Conservation (phyloP, 2,888 invertebrate genomes). For the Sarcophaga carnaria region DNA sequence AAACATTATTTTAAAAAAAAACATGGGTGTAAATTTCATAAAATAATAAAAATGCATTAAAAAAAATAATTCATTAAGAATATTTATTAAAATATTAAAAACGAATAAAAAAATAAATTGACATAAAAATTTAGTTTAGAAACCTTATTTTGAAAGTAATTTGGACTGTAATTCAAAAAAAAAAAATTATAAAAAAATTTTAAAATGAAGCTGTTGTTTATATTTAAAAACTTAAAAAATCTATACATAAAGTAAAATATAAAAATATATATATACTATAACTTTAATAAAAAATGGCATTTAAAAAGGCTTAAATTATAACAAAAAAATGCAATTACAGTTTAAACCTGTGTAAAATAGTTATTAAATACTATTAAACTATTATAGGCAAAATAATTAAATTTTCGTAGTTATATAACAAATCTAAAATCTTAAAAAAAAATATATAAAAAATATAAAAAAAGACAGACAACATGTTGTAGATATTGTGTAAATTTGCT, state of each 20-base stretch:
- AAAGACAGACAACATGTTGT: conserved; percentile 31
- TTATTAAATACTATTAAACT: conserved; percentile 25
- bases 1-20: conserved; percentile 17
- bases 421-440: conserved; percentile 10
- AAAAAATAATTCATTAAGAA: conserved; percentile 1
- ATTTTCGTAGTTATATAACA: background rate
- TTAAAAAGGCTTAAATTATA: conserved; percentile 56
- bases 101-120: background rate
- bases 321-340: conserved; percentile 3
- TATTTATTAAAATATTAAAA: background rate
- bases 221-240: background rate
- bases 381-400: conserved; percentile 1
- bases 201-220: background rate
- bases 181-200: conserved; percentile 16
- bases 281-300: conserved; percentile 2
- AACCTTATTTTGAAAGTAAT: background rate
- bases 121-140: background rate
- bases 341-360: background rate
- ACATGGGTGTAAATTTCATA: too few relatives aligned
- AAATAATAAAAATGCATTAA: background rate
- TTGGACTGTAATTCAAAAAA: conserved; percentile 11
- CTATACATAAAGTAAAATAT: background rate
- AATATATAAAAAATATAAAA: conserved; percentile 6
- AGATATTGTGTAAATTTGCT: conserved; percentile 50
- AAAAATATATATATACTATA: background rate